Percentiles rank a stretch among this genome's conserved stretches.
Evolutionary conservation across 2,888 invertebrate species (phyloP).

Genomic region (Patella caerulea): DNA sequence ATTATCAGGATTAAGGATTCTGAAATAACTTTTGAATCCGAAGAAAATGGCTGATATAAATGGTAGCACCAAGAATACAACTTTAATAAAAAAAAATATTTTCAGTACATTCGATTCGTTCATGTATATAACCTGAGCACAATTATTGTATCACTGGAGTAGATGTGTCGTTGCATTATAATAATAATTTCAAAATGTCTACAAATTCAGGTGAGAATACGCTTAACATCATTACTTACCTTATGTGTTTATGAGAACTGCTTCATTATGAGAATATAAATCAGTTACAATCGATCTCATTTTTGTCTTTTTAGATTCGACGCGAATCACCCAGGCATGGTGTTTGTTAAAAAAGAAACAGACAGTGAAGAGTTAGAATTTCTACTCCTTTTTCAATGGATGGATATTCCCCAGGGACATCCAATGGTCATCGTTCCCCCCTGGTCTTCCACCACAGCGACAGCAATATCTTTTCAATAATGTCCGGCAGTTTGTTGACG

Average conservation of each 20-base stretch:
- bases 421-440: background rate
- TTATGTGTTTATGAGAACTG: background rate
- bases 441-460: background rate
- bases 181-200: too few species aligned
- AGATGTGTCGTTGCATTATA: too few species aligned
- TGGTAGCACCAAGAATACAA: background rate
- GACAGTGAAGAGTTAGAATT: background rate
- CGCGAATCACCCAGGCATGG: background rate
- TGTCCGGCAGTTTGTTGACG: background rate
- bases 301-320: background rate
- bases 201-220: constrained; percentile 40
- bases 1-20: too few species aligned
- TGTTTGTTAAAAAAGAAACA: background rate
- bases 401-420: background rate
- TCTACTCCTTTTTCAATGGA: background rate
- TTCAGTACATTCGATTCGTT: too few species aligned
- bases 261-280: background rate
- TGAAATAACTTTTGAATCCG: too few species aligned
- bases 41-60: too few species aligned
- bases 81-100: too few species aligned
- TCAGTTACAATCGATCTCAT: background rate
- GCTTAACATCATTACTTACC: constrained; percentile 40
- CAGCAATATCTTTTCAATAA: background rate
- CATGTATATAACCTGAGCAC: too few species aligned
- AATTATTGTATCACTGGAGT: too few species aligned